Evolutionary conservation across 2,797 vertebrate species (phyloP).

Genomic region (Pipistrellus pipistrellus): DNA sequence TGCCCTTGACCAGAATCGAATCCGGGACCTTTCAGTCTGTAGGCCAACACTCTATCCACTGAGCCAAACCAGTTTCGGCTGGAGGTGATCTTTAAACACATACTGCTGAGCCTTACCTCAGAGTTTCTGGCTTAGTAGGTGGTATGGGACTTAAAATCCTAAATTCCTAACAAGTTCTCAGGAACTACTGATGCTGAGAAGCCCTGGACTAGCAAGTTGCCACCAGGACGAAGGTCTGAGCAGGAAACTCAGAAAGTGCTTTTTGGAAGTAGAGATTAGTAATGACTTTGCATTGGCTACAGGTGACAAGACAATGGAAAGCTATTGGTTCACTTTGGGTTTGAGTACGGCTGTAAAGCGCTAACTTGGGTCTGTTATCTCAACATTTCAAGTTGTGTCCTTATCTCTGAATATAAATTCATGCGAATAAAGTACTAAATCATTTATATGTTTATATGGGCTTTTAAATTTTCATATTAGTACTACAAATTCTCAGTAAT

Average conservation of each 20-base stretch:
- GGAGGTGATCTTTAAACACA: not conserved
- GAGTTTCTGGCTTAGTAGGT: not conserved
- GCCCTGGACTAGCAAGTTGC: not conserved
- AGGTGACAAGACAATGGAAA: not conserved
- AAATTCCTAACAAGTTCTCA: not conserved
- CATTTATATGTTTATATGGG: not conserved
- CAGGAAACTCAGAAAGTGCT: not conserved
- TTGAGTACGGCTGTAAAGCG: not conserved
- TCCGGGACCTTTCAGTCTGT: no score
- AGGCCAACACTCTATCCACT: no score
- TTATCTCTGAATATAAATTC: conserved; percentile 31
- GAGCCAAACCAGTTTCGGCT: not conserved
- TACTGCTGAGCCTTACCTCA: not conserved
- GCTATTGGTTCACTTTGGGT: not conserved
- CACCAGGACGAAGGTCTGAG: not conserved
- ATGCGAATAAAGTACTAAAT: not conserved
- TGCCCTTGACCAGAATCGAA: no score
- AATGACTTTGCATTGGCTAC: not conserved
- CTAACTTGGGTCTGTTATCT: not conserved
- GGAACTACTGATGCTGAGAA: not conserved
- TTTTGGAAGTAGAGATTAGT: not conserved
- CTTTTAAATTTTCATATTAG: conserved; percentile 8
- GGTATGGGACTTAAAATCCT: not conserved
- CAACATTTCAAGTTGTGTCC: not conserved
- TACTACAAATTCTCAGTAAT: not conserved